Conservation (phyloP, 2,797 vertebrate species). For the Acipenser ruthenus region DNA sequence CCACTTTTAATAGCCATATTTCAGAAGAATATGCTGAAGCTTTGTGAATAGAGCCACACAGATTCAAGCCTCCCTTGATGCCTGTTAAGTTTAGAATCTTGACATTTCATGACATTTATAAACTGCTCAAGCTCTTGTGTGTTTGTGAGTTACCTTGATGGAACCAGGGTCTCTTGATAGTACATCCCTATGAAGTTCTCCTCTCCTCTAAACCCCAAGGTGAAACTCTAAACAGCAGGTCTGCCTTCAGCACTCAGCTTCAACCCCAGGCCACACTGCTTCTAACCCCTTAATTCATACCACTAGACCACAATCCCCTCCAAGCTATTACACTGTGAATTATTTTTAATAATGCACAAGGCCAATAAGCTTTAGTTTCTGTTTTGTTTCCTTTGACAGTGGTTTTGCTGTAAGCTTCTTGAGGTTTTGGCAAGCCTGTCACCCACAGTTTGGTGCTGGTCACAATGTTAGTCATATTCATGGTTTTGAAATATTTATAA, state of each 20-base stretch:
- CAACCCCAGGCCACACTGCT: constrained; percentile 17
- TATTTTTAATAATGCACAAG: neutral
- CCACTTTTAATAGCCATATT: constrained; percentile 14
- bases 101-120: too few relatives aligned
- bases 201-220: too few relatives aligned
- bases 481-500: neutral
- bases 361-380: neutral
- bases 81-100: too few relatives aligned
- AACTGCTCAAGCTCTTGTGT: too few relatives aligned
- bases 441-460: neutral
- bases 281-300: constrained; percentile 20
- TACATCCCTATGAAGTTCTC: too few relatives aligned
- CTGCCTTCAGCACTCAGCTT: neutral
- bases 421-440: neutral
- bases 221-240: too few relatives aligned
- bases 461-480: neutral
- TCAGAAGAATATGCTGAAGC: too few relatives aligned
- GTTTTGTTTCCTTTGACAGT: neutral
- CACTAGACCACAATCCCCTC: constrained; percentile 7
- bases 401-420: neutral
- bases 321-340: neutral
- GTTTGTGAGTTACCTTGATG: too few relatives aligned
- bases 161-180: too few relatives aligned
- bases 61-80: too few relatives aligned
- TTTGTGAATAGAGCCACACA: too few relatives aligned